A percentile compares a stretch with the other conserved stretches of the same genome.
Conservation (phyloP, 2,888 invertebrate species). For the Schizaphis graminum region DNA sequence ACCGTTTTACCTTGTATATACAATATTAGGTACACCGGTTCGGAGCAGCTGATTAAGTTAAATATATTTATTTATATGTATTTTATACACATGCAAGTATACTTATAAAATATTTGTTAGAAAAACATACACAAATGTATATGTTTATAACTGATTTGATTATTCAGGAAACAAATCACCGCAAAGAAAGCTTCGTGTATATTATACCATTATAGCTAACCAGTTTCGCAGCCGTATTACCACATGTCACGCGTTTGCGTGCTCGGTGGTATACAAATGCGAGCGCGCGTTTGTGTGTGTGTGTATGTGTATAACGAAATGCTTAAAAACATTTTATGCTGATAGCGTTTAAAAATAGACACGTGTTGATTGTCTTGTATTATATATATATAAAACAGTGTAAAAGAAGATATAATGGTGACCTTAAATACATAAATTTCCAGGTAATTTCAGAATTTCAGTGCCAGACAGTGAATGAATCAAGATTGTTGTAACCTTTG, state of each 20-base stretch:
- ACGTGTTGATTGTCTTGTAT: neutral
- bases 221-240: slow-evolving; percentile 3
- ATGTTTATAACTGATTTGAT: neutral
- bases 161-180: slow-evolving; percentile 56
- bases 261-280: neutral
- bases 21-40: neutral
- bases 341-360: slow-evolving; percentile 31
- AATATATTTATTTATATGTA: neutral
- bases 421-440: slow-evolving; percentile 56
- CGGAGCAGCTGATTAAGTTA: slow-evolving; percentile 27
- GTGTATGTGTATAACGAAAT: slow-evolving; percentile 3
- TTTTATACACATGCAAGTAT: neutral
- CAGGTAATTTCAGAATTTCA: slow-evolving; percentile 51
- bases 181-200: slow-evolving; percentile 47
- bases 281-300: neutral
- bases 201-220: slow-evolving; percentile 32
- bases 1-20: slow-evolving; percentile 32
- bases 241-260: slow-evolving; percentile 25
- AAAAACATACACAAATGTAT: slow-evolving; percentile 4
- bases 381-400: slow-evolving; percentile 50
- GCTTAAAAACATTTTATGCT: neutral
- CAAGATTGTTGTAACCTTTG: slow-evolving; percentile 55
- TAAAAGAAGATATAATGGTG: slow-evolving; percentile 63
- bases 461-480: slow-evolving; percentile 63
- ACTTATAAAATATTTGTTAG: slow-evolving; percentile 39